Evolutionary conservation across 2,113 vertebrate species (phyloP), one percentile per base, ranked within the genome.

Genomic region (Ivindomyrus marchei): DNA sequence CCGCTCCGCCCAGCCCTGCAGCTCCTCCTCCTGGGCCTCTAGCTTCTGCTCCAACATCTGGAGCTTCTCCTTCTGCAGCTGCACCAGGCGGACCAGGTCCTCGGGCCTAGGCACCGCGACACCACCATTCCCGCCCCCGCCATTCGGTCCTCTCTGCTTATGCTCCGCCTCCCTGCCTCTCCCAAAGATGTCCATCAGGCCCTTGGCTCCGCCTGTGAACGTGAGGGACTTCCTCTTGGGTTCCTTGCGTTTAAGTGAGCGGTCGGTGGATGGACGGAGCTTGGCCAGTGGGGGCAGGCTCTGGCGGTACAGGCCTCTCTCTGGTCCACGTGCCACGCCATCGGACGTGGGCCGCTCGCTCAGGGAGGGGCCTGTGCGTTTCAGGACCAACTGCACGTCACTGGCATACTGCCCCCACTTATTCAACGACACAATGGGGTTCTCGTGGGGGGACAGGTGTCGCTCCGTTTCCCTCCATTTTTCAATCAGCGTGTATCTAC

Each of bases 331-430:
- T 0, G 97, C 96, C 45, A 97, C 95, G 6, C 97, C 96, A 89
- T 99, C 98, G 0, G 98, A 98, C 0, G 98, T 97, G 15, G 98
- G 98, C 2, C 97, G 94, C 93, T 99, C 98, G 2, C 97, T 98
- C 42, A 99, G 95, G 0, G 98, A 98, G 0, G 98, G 98, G 83
- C 98, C 98, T 0, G 98, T 99, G 39, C 98, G 97, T 1, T 97
- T 96, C 87, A 99, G 95, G 90, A 99, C 97, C 0, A 99, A 95
- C 95, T 99, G 98, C 4, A 99, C 98, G 1, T 99, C 98, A 13
- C 98, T 97, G 0, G 98, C 98, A 52, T 99, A 99, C 92, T 99
- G 98, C 0, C 98, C 98, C 98, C 98, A 99, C 88, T 98, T 99
- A 94, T 98, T 99, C 56, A 99, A 94, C 27, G 98, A 99, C 49